Evolutionary conservation across 2,113 vertebrate species (phyloP), one percentile per base, ranked within the genome.

Genomic region (Callospermophilus lateralis): DNA sequence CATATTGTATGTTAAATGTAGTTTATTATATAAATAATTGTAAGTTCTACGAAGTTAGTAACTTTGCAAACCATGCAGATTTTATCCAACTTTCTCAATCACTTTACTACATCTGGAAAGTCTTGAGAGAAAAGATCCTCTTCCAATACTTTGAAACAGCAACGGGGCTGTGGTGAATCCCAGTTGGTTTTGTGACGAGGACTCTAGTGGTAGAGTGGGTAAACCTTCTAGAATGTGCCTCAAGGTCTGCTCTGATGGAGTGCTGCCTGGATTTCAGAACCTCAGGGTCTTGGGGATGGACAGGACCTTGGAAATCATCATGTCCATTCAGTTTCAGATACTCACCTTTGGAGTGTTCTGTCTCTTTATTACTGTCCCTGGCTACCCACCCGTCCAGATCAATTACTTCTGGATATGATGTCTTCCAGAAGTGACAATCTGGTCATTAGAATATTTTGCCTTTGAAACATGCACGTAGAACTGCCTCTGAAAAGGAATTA

Each of bases 1-100:
- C 67, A 58, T 22, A 24, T 1, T 22, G 32, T 22, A 37, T 51
- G 73, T 34, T 72, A 39, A 8, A 13, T 51, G 2, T 63, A 22
- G 28, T 32, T 65, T 90, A 16, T 55, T 28, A 42, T 32, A 39
- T 20, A 79, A 70, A 16, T 65, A 39, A 74, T 73, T 8, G 28
- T 70, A 42, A 55, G 39, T 6, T 79, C 6, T 48, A 12, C 8
- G 48, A 30, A 81, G 48, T 39, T 63, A 78, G 53, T n/a, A 28
- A 19, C n/a, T 72, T 37, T 28, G 55, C 42, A n/a, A 79, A 28
- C 22, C 45, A 55, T 32, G 8, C 48, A 51, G 30, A 74, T 20
- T 63, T 92, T 88, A 95, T 45, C 72, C 55, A 65, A 53, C 22
- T 34, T 22, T 78, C 76, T 95, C 39, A 84, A 22, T 92, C 37